Evolutionary conservation across 2,888 invertebrate genomes (phyloP).

Genomic region (Eupithecia exiguata): DNA sequence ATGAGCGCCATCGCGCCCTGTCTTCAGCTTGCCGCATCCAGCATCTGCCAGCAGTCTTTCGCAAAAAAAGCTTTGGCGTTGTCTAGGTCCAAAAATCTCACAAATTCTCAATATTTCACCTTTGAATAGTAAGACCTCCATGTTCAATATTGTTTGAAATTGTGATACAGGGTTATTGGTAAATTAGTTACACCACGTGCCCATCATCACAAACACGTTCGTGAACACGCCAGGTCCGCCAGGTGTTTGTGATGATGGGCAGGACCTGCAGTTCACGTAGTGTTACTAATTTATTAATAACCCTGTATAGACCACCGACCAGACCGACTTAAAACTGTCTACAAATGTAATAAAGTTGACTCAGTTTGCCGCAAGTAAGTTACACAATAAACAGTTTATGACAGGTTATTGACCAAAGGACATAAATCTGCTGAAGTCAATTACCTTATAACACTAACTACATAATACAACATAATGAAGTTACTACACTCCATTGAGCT

Average conservation of each 20-base stretch:
- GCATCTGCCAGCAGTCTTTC: too few relatives aligned
- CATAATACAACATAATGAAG: not conserved
- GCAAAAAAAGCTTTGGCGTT: not conserved
- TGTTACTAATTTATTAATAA: too few relatives aligned
- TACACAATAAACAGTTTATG: not conserved
- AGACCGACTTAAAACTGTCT: not conserved
- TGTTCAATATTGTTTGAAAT: not conserved
- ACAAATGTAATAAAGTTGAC: slow-evolving; percentile 2
- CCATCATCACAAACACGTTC: too few relatives aligned
- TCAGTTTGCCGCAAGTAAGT: not conserved
- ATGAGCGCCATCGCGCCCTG: too few relatives aligned
- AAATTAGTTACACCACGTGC: too few relatives aligned
- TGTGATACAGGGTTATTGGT: too few relatives aligned
- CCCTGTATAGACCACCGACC: not conserved
- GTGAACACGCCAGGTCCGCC: too few relatives aligned
- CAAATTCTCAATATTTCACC: not conserved
- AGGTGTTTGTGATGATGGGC: too few relatives aligned
- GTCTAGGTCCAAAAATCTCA: not conserved
- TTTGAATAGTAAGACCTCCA: not conserved
- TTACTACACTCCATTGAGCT: not conserved
- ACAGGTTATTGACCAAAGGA: not conserved
- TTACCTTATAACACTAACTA: not conserved
- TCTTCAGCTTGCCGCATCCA: too few relatives aligned
- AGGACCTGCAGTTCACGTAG: too few relatives aligned
- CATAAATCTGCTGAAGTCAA: not conserved